Percentiles rank a stretch among this genome's conserved stretches.
Conservation (phyloP, 2,113 vertebrate species). For the Labeo catla region DNA sequence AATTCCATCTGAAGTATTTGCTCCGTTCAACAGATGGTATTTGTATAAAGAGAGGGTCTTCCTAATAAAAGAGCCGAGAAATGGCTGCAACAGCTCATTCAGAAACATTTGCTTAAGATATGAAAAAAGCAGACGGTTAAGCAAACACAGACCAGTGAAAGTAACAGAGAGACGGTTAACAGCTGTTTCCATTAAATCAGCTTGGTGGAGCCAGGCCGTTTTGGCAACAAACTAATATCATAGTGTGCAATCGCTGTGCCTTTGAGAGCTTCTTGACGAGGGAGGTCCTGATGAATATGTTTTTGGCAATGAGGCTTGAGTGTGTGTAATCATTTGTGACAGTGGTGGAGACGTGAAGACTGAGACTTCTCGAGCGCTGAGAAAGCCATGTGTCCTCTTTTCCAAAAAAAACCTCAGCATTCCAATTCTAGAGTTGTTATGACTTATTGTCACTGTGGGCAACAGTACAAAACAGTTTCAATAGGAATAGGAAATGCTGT, state of each 20-base stretch:
- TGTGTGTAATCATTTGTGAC: constrained; percentile 75
- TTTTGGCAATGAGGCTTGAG: constrained; percentile 63
- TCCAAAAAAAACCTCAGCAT: constrained; percentile 60
- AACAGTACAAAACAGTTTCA: constrained; percentile 51
- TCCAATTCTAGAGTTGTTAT: constrained; percentile 71
- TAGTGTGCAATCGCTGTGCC: constrained; percentile 20
- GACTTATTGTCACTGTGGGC: constrained; percentile 58
- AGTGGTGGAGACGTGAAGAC: constrained; percentile 72
- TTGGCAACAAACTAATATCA: constrained; percentile 57
- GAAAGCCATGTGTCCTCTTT: constrained; percentile 65
- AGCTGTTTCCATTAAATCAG: constrained; percentile 61
- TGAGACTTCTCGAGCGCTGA: constrained; percentile 64
- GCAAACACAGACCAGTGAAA: constrained; percentile 43
- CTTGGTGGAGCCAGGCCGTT: constrained; percentile 8
- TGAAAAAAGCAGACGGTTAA: constrained; percentile 50
- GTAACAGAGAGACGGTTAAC: constrained; percentile 45
- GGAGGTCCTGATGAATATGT: constrained; percentile 62
- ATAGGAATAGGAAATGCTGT: constrained; percentile 43
- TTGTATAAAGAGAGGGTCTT: constrained; percentile 30
- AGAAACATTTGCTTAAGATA: constrained; percentile 53
- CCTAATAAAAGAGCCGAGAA: constrained; percentile 18
- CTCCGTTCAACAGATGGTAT: constrained; percentile 36
- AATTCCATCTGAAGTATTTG: constrained; percentile 16
- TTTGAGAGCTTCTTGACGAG: constrained; percentile 58
- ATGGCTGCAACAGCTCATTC: constrained; percentile 43